Evolutionary conservation across 2,888 invertebrate genomes (phyloP), one percentile per base, ranked within the genome.

Genomic region (Homarus gammarus): DNA sequence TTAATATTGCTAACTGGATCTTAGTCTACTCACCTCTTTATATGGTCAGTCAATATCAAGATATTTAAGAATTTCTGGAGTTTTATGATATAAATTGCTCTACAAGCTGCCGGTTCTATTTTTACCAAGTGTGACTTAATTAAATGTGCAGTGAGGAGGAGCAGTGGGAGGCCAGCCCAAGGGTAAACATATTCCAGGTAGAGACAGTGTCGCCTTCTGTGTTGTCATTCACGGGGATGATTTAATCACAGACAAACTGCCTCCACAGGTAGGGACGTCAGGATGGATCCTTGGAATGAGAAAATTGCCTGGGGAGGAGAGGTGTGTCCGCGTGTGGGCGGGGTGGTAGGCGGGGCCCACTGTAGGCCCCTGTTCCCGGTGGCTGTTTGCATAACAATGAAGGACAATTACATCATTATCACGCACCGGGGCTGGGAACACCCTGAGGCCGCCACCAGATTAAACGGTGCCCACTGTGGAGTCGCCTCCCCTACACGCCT

Each of bases 301-400:
- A 56, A 1, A 56, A 22, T 56, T 22, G 22, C 56, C 56, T 22
- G 18, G 8, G 10, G 49, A 15, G 49, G 8, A 49, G 49, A 12
- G 49, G 22, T 18, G 44, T 6, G 8, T 64, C 64, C 31, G 8
- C 18, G n/a, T 64, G 64, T 64, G 12, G 70, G 33, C 8, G 27
- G 36, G n/a, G 49, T 18, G 38, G 22, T 22, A 12, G 36, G 22
- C n/a, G 44, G 18, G 75, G 44, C n/a, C 1, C 10, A 22, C 3
- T 27, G 44, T n/a, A 12, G 31, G 64, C 27, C 38, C 84, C 49
- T 61, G 77, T 61, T 75, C 84, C 64, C 64, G 64, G 64, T 31
- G 75, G 64, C 84, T 84, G 84, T 84, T 84, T 75, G 84, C 75
- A 84, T 84, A 77, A 75, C 61, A 84, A 84, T 84, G 84, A 84